Base-by-base conservation (phyloP, 2,888 invertebrate genomes). In the Acleris sparsana region DNA sequence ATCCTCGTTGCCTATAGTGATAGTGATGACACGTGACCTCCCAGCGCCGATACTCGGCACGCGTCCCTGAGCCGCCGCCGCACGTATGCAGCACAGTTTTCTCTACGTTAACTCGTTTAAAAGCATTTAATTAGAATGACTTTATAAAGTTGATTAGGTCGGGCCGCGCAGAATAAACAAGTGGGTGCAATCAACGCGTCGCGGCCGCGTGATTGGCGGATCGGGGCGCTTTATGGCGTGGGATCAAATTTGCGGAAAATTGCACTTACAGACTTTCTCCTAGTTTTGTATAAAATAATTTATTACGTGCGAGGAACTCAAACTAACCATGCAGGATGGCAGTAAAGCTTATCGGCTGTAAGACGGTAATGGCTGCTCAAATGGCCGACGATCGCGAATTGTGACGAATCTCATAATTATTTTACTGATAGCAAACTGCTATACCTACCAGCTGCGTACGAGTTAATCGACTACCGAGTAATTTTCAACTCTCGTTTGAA, bases 171-270 rank as follows among this genome's bases (percentile, higher is more conserved):
- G 61, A 62, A 66, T 66, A 66, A 66, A 66, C 61, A 66, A 66
- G 66, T 53, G 56, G 48, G 57, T 43, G 62, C 71, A 79, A 79
- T 78, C 73, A 77, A 72, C 72, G 70, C 72, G 20, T 70, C 70
- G 52, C 49, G 39, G 44, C 43, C 57, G 16, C 62, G 52, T 20
- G 68, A 67, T 60, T 67, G 68, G 65, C 51, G 55, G 62, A 72
- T 53, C 44, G 63, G 58, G 70, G 66, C 75, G 78, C 75, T 87
- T 91, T 88, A 90, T 83, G 78, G 86, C 81, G 80, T 79, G 79
- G 82, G 82, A 85, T 89, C 84, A 90, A 90, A 91, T 88, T 89
- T 91, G 90, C 92, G 92, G 86, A 89, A 92, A 92, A 92, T 92
- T 92, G 85, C 85, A 88, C 84, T 82, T 73, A 78, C 78, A 78